These are phyloP conservation scores for Bursaphelenchus okinawaensis DNA, from an alignment of 2,888 invertebrate species.

Conservation along the genomic window DNA sequence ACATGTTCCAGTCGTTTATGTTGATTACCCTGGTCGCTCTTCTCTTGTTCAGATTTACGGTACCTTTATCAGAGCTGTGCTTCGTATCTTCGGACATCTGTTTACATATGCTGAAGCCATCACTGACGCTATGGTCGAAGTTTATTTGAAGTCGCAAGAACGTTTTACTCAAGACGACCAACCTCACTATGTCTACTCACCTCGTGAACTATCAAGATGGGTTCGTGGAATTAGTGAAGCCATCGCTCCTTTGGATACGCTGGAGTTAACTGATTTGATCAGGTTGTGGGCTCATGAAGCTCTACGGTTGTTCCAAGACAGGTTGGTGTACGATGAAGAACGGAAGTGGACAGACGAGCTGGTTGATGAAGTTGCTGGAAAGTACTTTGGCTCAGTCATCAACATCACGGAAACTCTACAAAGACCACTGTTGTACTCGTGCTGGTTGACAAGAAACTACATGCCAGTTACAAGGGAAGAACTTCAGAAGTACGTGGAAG, in stretches of 20 bases:
- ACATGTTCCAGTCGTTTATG: conserved; percentile 96
- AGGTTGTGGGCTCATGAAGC: conserved; percentile 99
- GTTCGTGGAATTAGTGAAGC: conserved; percentile 98
- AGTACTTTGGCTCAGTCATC: conserved; percentile 76
- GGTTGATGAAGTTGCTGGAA: conserved; percentile 76
- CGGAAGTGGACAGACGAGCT: conserved; percentile 96
- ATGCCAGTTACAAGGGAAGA: conserved; percentile 90
- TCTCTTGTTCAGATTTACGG: conserved; percentile 91
- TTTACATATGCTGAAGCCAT: conserved; percentile 89
- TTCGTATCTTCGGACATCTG: conserved; percentile 82
- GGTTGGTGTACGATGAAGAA: conserved; percentile 84
- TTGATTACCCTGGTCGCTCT: conserved; percentile 96
- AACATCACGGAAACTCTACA: conserved; percentile 68
- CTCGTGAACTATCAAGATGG: conserved; percentile 96
- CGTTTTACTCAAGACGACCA: conserved; percentile 99
- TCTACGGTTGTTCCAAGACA: conserved; percentile 83
- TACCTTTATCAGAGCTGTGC: conserved; percentile 95
- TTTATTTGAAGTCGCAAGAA: conserved; percentile 92
- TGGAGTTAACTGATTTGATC: conserved; percentile 87
- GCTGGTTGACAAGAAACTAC: conserved; percentile 95
- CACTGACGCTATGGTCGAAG: conserved; percentile 97
- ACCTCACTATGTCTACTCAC: conserved; percentile 98
- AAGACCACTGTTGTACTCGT: conserved; percentile 92
- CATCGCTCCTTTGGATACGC: conserved; percentile 81
- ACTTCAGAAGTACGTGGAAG: conserved; percentile 89